Evolutionary conservation across 2,797 vertebrate species (phyloP), one percentile per base, ranked within the genome.

Genomic region (Lindbergichthys nudifrons): DNA sequence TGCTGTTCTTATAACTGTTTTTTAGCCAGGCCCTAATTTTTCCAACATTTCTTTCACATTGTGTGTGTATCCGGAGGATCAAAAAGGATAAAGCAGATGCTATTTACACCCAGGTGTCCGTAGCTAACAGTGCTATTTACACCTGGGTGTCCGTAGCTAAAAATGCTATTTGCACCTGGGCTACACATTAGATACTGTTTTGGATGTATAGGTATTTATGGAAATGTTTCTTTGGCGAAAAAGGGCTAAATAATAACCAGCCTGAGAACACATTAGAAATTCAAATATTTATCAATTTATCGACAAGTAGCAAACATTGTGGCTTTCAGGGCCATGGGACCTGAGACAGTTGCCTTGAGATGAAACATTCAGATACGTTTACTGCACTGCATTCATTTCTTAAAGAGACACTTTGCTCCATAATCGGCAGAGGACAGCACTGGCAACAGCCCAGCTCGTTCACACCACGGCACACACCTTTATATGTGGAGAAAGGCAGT

Each of bases 371-470:
- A n/a, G 45, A 15, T 42, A 51, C 23, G 43, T 43, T 41, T 16
- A 32, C 21, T 18, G 42, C 36, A 48, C 43, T 52, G 65, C 42
- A 32, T 68, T 36, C 23, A 26, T 53, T 65, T 59, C 45, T 52
- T 59, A 18, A 23, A 41, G 18, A 57, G 65, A 54, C 15, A 43
- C 68, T 60, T 69, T 76, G 53, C 41, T 58, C 59, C 68, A 58
- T 77, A 70, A 80, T 21, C 73, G 42, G 53, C 65, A 66, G 76
- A 77, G 51, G 50, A 80, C 63, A 63, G 74, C 61, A 9, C 58
- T 82, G 81, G 79, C 81, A 74, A 21, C 74, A 48, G 67, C 48
- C 79, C 75, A 84, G 59, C 63, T 81, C 74, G 77, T 81, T 77
- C 70, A 75, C 70, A 43, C 81, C 72, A 50, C 61, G 52, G 61